Evolutionary conservation across 2,113 vertebrate genomes (phyloP), one percentile per base, ranked within the genome.

Genomic region (Xiphophorus maculatus): DNA sequence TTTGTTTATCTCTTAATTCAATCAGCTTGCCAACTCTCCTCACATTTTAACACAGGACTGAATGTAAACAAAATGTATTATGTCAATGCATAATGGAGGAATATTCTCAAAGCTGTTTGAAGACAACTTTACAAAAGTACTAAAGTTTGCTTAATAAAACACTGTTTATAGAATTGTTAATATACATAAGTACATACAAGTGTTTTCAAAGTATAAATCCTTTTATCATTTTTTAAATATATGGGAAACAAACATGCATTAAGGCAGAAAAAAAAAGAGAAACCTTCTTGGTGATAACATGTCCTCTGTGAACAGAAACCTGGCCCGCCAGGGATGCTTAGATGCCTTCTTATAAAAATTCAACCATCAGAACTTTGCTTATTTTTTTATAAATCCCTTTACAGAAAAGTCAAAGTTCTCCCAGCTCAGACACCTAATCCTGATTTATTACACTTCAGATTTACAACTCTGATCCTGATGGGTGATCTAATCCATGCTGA

Each of bases 301-400:
- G 74, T 69, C 70, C 19, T 84, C 77, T 77, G 40, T 73, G 71
- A 84, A 67, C 15, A 74, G 81, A 90, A 88, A 84, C 91, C 94
- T 90, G 94, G 93, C 94, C 94, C 87, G 94, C 94, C 94, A 94
- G 94, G 78, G 84, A 80, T 81, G 76, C 85, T 84, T 69, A 79
- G 73, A 74, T 66, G 30, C 79, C 74, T 78, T 80, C 79, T 70
- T 63, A 51, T 69, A 77, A 79, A 29, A 22, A 1, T 27, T 77
- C 77, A 82, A 62, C 82, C 76, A 71, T 76, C 71, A 63, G 65
- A 6, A 69, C 63, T 83, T 71, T 61, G 63, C 54, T 64, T 82
- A 63, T 71, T 69, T 28, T 28, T 35, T 44, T 7, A n/a, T 62
- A 65, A 22, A 80, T 75, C 78, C 75, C 73, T 80, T 78, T 79